Percentiles rank a stretch among this genome's conserved stretches.
Conservation (phyloP, 23 tunicate genomes). For the Oikopleura dioica region DNA sequence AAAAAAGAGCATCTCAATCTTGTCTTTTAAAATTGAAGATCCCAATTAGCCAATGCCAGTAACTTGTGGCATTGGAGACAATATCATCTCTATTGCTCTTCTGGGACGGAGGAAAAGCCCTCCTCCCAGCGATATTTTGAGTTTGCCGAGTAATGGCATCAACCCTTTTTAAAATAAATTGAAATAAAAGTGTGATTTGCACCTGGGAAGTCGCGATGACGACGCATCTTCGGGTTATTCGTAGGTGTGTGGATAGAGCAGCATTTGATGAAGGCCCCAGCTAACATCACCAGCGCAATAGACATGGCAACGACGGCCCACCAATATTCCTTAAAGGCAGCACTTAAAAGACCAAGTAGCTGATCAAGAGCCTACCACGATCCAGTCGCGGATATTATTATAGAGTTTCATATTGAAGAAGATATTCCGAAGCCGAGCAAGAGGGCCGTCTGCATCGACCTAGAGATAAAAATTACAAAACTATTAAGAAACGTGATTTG, state of each 20-base stretch:
- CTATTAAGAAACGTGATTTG: too few relatives aligned
- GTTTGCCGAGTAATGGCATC: too few relatives aligned
- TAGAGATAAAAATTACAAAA: too few relatives aligned
- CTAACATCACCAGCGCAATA: conserved; percentile 41
- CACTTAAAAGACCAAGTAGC: neutral
- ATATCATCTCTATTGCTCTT: too few relatives aligned
- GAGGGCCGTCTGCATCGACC: conserved; percentile 93
- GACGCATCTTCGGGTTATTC: conserved; percentile 56
- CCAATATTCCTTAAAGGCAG: conserved; percentile 52
- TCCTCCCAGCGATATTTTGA: too few relatives aligned
- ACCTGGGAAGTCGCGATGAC: conserved; percentile 80
- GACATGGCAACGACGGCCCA: conserved; percentile 76
- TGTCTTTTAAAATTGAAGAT: too few relatives aligned
- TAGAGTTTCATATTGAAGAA: conserved; percentile 67
- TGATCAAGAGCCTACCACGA: conserved; percentile 31
- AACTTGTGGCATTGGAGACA: too few relatives aligned
- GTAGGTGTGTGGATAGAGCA: conserved; percentile 82
- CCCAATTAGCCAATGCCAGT: too few relatives aligned
- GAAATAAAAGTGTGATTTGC: too few relatives aligned
- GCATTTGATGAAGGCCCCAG: conserved; percentile 62
- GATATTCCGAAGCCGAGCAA: conserved; percentile 67
- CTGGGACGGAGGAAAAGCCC: too few relatives aligned
- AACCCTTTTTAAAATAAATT: too few relatives aligned
- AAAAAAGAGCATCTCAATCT: too few relatives aligned
- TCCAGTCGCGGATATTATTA: conserved; percentile 65